Conservation (phyloP, 2,888 invertebrate species). For the Brachyptera risi region DNA sequence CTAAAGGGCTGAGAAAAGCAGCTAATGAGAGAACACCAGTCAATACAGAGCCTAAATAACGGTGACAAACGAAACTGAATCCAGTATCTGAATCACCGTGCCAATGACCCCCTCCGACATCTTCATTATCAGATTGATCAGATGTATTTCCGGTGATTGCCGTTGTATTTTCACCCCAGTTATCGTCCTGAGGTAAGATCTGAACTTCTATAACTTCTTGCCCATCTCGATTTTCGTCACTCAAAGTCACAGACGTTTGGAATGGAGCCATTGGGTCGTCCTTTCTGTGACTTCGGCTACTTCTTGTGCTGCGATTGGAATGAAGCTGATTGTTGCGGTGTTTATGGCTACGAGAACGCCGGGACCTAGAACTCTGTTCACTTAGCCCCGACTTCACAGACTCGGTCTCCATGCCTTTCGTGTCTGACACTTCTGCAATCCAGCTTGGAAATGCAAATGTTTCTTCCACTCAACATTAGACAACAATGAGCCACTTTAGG, state of each 20-base stretch:
- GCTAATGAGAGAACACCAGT: constrained; percentile 74
- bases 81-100: constrained; percentile 66
- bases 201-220: constrained; percentile 95
- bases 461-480: constrained; percentile 29
- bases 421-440: constrained; percentile 22
- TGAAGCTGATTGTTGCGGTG: constrained; percentile 56
- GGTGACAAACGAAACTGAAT: constrained; percentile 68
- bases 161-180: constrained; percentile 98
- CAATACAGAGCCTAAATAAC: constrained; percentile 77
- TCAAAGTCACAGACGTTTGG: constrained; percentile 79
- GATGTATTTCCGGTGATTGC: constrained; percentile 96
- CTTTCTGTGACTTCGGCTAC: constrained; percentile 60
- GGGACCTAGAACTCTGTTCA: constrained; percentile 76
- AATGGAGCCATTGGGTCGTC: constrained; percentile 76
- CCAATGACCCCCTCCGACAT: constrained; percentile 74
- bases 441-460: constrained; percentile 20
- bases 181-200: constrained; percentile 88
- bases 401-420: constrained; percentile 79
- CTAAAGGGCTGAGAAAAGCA: constrained; percentile 87
- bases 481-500: constrained; percentile 1
- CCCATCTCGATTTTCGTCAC: constrained; percentile 72
- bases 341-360: constrained; percentile 41
- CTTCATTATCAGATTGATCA: constrained; percentile 90
- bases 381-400: constrained; percentile 77
- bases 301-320: constrained; percentile 63